A percentile compares a stretch with the other conserved stretches of the same genome.
phyloP scores from a whole-genome alignment of 2,797 vertebrate genomes.

The Crenichthys baileyi region DNA sequence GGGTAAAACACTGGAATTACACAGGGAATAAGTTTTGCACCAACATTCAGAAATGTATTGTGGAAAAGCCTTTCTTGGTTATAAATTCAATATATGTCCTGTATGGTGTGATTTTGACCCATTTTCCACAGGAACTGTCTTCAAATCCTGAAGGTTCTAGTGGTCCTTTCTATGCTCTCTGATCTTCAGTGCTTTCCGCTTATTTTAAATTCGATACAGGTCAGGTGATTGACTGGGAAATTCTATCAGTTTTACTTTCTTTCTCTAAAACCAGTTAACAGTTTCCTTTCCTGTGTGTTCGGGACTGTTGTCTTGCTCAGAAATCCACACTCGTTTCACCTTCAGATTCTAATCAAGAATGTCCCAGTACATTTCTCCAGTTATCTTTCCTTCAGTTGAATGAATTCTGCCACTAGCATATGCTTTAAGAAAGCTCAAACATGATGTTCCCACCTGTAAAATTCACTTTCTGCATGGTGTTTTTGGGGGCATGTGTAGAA shows the following conservation, averaged over 20 bases:
- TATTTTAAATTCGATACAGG: neutral
- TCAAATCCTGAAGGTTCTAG: too few relatives aligned
- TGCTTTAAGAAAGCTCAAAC: neutral
- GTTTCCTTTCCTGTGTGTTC: neutral
- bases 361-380: neutral
- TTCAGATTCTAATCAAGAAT: neutral
- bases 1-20: neutral
- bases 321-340: neutral
- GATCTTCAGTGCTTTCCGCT: neutral
- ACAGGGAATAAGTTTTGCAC: neutral
- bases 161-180: neutral
- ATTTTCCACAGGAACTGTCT: neutral
- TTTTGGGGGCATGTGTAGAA: too few relatives aligned
- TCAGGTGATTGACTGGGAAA: too few relatives aligned
- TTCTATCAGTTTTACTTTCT: neutral
- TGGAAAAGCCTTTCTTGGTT: neutral
- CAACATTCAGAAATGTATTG: neutral
- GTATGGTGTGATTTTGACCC: neutral
- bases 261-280: neutral
- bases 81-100: neutral
- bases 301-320: neutral
- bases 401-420: neutral
- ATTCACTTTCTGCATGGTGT: neutral
- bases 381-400: neutral
- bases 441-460: neutral